Percentiles rank a stretch among this genome's conserved stretches.
phyloP scores from a whole-genome alignment of 1,140 invertebrate genomes.

The Drosophila ficusphila region DNA sequence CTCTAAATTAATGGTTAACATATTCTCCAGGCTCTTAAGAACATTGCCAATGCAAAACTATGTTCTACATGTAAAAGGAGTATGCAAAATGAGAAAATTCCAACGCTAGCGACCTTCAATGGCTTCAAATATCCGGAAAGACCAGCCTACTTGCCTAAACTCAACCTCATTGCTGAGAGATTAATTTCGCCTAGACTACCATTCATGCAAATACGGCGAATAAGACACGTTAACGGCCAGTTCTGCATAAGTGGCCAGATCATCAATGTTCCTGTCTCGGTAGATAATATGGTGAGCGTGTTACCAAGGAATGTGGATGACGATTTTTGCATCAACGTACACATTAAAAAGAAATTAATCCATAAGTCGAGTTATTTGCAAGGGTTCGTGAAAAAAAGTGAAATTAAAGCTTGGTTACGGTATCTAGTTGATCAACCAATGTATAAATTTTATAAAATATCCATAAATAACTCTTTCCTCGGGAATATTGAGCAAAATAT shows the following conservation, averaged over 20 bases:
- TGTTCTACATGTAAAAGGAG: too few species aligned
- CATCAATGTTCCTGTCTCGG: background rate
- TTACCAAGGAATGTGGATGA: conserved; percentile 1
- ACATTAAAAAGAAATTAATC: too few species aligned
- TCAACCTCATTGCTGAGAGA: background rate
- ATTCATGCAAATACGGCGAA: background rate
- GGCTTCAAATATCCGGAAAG: background rate
- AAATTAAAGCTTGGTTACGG: background rate
- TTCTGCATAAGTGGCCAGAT: background rate
- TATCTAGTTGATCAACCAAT: conserved; percentile 1
- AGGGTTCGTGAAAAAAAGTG: background rate
- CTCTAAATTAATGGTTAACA: too few species aligned
- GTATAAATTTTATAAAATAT: conserved; percentile 1
- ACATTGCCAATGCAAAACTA: too few species aligned
- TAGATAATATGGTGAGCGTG: background rate
- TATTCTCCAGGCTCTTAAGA: too few species aligned
- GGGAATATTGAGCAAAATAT: background rate
- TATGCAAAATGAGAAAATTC: background rate
- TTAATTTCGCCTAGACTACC: background rate
- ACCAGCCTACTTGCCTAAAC: background rate
- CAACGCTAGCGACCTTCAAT: background rate
- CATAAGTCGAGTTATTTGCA: background rate
- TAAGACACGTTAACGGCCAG: background rate
- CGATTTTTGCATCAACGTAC: conserved; percentile 1
- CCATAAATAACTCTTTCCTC: background rate